Conservation (phyloP, 1,140 invertebrate genomes). For the Matsumurasca onukii region DNA sequence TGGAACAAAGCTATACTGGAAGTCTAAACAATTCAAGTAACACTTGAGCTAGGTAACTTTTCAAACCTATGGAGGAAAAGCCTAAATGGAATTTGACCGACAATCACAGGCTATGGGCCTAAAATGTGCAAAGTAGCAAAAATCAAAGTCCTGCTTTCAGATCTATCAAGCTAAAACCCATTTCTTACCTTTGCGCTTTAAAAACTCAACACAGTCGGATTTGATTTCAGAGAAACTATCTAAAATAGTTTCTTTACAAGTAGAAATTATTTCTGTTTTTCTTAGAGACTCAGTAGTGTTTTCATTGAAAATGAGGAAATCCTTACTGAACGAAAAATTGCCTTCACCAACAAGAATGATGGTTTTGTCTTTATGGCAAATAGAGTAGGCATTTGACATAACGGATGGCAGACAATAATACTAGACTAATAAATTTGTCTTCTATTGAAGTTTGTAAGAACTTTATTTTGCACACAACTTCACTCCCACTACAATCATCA, state of each 20-base stretch:
- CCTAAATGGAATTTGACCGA: not conserved
- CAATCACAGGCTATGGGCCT: not conserved
- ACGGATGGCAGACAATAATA: no score
- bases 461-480: no score
- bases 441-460: no score
- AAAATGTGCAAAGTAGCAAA: not conserved
- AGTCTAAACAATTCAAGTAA: not conserved
- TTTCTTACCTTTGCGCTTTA: constrained; percentile 47
- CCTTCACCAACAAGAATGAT: constrained; percentile 63
- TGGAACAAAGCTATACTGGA: not conserved
- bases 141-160: not conserved
- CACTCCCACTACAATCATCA: no score
- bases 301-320: constrained; percentile 41
- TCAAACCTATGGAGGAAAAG: not conserved
- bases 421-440: no score
- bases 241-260: constrained; percentile 45
- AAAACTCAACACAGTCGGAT: constrained; percentile 45
- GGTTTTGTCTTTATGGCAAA: no score
- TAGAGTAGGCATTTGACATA: no score
- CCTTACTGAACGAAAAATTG: constrained; percentile 58
- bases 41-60: not conserved
- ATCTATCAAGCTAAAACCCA: constrained; percentile 2
- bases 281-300: constrained; percentile 31
- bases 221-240: constrained; percentile 37
- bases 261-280: constrained; percentile 32